Evolutionary conservation across 2,113 vertebrate species (phyloP).

Genomic region (Narcine bancroftii): DNA sequence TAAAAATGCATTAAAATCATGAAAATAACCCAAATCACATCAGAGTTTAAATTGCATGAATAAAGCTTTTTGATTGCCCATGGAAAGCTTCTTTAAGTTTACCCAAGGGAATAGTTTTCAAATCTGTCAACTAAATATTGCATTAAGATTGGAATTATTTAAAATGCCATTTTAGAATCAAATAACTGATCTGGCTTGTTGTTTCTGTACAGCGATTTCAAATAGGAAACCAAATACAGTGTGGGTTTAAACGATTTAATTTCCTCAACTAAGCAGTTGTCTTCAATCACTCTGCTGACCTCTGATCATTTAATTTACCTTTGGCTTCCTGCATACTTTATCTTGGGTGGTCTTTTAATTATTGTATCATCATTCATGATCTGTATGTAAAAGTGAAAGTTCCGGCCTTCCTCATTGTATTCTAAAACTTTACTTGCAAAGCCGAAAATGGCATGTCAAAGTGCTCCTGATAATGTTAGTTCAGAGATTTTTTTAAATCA

Average conservation of each 20-base stretch:
- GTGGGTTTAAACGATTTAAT: neutral
- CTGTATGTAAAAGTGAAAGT: neutral
- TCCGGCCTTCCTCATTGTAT: neutral
- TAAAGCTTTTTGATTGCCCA: neutral
- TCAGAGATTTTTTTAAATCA: neutral
- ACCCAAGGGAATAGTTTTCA: neutral
- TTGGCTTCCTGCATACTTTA: neutral
- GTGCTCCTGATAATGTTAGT: neutral
- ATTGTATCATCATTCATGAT: neutral
- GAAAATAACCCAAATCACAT: neutral
- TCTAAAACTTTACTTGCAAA: neutral
- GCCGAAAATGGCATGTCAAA: neutral
- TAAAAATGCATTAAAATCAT: conserved; percentile 4
- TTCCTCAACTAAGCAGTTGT: neutral
- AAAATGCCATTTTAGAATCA: neutral
- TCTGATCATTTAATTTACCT: neutral
- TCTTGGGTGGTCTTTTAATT: neutral
- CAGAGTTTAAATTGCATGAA: neutral
- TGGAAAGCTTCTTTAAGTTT: neutral
- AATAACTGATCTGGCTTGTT: neutral
- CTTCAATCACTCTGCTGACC: neutral
- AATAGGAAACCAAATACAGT: neutral
- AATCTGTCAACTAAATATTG: neutral
- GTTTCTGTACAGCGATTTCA: neutral
- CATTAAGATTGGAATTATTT: neutral